Conservation (phyloP, 2,797 vertebrate species). For the Spheniscus humboldti region DNA sequence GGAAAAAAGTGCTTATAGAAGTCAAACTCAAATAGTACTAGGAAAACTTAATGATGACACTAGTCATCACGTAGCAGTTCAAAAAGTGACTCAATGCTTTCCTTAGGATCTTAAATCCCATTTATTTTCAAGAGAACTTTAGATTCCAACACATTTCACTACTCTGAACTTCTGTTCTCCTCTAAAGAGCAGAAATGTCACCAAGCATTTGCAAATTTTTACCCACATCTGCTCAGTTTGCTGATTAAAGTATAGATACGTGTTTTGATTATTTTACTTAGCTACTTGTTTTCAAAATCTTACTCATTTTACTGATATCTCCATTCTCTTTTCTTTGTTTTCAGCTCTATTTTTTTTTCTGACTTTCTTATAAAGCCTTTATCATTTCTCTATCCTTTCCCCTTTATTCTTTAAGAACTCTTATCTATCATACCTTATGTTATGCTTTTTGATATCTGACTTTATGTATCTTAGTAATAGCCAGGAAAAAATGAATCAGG, state of each 20-base stretch:
- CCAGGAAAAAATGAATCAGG: background rate
- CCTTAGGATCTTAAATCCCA: background rate
- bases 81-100: background rate
- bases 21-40: background rate
- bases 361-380: background rate
- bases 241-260: background rate
- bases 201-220: background rate
- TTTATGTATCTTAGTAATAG: background rate
- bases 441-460: background rate
- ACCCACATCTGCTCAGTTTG: background rate
- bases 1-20: background rate
- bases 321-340: background rate
- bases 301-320: background rate
- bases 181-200: background rate
- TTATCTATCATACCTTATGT: background rate
- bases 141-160: background rate
- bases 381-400: background rate
- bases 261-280: background rate
- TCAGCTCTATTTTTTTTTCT: background rate
- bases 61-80: background rate
- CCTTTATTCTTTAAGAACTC: background rate
- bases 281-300: background rate
- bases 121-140: background rate
- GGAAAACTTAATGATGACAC: background rate
- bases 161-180: background rate